phyloP scores from a whole-genome alignment of 2,888 invertebrate genomes.

The Lasioglossum pauxillum region DNA sequence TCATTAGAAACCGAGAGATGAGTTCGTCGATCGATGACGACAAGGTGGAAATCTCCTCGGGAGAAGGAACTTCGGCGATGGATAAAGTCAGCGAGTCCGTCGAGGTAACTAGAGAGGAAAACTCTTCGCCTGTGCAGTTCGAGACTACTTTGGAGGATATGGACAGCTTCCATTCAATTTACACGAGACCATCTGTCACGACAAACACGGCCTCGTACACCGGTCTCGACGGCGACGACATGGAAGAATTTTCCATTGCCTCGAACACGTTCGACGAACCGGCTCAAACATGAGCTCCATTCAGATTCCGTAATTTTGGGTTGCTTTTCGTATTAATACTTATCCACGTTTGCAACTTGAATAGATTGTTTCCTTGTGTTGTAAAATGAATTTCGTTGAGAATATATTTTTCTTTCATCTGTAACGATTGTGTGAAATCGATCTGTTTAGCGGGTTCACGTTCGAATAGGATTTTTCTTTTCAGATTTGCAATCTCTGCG shows the following conservation, averaged over 20 bases:
- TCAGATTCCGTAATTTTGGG: background rate
- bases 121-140: background rate
- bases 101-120: background rate
- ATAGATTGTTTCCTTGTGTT: background rate
- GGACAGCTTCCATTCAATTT: constrained; percentile 32
- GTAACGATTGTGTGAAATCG: background rate
- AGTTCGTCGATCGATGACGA: no score
- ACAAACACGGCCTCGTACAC: background rate
- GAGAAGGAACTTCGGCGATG: background rate
- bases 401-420: background rate
- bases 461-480: background rate
- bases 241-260: constrained; percentile 34
- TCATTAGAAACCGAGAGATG: background rate
- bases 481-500: background rate
- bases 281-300: background rate
- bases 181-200: background rate
- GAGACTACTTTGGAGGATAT: background rate
- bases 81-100: background rate
- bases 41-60: background rate
- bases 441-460: background rate
- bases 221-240: background rate
- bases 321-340: background rate
- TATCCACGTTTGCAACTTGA: background rate
- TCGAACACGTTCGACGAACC: background rate
- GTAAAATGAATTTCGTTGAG: background rate